Base-by-base conservation (phyloP, 1,140 invertebrate species). In the Berghia stephanieae region DNA sequence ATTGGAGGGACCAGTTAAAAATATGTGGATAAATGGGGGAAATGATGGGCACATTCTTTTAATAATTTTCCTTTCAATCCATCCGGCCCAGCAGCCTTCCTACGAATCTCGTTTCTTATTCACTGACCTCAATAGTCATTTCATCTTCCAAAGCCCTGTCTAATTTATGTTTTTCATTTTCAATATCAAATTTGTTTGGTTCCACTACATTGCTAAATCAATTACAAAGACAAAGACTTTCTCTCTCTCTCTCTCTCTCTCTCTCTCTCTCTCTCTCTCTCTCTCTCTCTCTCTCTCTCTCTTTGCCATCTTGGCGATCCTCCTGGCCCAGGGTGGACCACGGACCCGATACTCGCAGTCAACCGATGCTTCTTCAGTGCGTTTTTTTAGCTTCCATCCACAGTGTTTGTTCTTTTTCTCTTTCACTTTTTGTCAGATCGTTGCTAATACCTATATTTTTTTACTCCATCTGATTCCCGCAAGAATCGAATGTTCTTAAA, bases 81-180 rank as follows among this genome's bases (percentile, higher is more conserved):
- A n/a, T n/a, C n/a, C n/a, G n/a, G n/a, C n/a, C n/a, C n/a, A 63
- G 57, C 27, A 69, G 49, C 71, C 71, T 57, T 74, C 8, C 60
- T 74, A 21, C 4, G 31, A 38, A 49, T 42, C 71, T 49, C 60
- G 52, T 57, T 60, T 74, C n/a, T 44, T 42, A 10, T 16, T 63
- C 27, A 10, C 13, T 63, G 57, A 27, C 10, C 27, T 8, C 8
- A 18, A 63, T 10, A 10, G 8, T 10, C 27, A 27, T 63, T 10
- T 10, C n/a, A n/a, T n/a, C n/a, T 16, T 27, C 10, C 57, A 63
- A 27, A 13, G 27, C 69, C 24, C 18, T 71, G 40, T 49, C 40
- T 43, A 27, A 24, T 27, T 71, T 5, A 21, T n/a, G 6, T 43
- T 38, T 10, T n/a, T n/a, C n/a, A 13, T 44, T 8, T 8, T 6